Evolutionary conservation across 2,888 invertebrate species (phyloP).

Genomic region (Ceriagrion tenellum): DNA sequence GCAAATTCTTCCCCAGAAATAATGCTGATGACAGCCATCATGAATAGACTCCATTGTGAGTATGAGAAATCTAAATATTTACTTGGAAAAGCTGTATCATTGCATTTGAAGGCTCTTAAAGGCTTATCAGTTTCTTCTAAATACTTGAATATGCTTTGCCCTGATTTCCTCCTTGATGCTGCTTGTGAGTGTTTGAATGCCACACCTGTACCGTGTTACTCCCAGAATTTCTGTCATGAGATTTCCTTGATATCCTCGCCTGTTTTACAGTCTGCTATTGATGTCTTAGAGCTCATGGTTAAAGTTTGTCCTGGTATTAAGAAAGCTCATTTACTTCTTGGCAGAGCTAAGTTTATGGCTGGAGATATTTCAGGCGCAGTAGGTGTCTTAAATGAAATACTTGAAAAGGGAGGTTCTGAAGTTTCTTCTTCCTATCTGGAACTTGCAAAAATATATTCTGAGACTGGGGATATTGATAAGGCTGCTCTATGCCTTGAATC

Average conservation of each 20-base stretch:
- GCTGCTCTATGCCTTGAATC: slow-evolving; percentile 93
- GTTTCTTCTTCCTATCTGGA: slow-evolving; percentile 8
- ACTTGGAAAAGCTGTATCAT: slow-evolving; percentile 81
- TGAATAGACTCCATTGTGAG: slow-evolving; percentile 73
- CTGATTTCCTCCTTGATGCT: slow-evolving; percentile 82
- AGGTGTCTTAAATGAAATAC: not conserved
- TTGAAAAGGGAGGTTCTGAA: slow-evolving; percentile 12
- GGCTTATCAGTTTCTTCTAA: slow-evolving; percentile 85
- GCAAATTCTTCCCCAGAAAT: slow-evolving; percentile 84
- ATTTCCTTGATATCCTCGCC: not conserved
- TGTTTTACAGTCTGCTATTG: slow-evolving; percentile 17
- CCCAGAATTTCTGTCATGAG: not conserved
- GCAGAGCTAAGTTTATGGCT: slow-evolving; percentile 80
- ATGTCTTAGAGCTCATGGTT: slow-evolving; percentile 75
- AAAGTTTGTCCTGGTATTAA: slow-evolving; percentile 71
- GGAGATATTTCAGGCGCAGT: slow-evolving; percentile 16
- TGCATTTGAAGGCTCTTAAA: slow-evolving; percentile 79
- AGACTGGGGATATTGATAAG: slow-evolving; percentile 77
- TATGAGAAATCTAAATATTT: slow-evolving; percentile 72
- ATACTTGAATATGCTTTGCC: slow-evolving; percentile 89
- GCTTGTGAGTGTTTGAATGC: slow-evolving; percentile 27
- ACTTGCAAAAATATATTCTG: slow-evolving; percentile 51
- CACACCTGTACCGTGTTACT: slow-evolving; percentile 17
- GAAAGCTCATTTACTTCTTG: slow-evolving; percentile 65
- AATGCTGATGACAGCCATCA: slow-evolving; percentile 85